Conservation (phyloP, 2,113 vertebrate species). For the Deroptyus accipitrinus region DNA sequence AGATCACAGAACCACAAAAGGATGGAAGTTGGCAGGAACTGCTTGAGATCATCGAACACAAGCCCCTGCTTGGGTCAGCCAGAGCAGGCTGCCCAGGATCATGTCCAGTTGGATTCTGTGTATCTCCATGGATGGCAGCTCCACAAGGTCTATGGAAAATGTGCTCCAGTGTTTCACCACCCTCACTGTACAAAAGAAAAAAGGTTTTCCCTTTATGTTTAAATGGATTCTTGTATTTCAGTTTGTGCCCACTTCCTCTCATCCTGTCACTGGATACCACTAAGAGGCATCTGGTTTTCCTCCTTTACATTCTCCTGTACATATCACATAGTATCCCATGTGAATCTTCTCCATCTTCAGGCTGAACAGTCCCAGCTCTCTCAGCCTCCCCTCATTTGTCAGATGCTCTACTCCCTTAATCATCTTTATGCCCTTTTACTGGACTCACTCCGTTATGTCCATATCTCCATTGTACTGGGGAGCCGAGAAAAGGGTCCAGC, state of each 20-base stretch:
- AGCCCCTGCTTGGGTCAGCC: background rate
- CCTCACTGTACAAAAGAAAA: background rate
- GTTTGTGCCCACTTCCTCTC: background rate
- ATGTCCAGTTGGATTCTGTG: rapidly evolving
- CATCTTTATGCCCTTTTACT: background rate
- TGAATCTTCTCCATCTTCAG: background rate
- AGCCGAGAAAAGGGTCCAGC: background rate
- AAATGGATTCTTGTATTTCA: background rate
- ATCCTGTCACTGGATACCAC: background rate
- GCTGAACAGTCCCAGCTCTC: background rate
- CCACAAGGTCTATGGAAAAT: background rate
- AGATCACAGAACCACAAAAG: background rate
- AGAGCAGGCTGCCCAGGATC: background rate
- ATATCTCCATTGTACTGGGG: background rate
- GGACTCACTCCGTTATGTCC: background rate
- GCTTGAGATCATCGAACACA: background rate
- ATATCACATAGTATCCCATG: background rate
- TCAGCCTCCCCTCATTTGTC: background rate
- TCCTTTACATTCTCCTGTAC: background rate
- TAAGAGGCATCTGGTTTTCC: background rate
- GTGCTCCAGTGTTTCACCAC: background rate
- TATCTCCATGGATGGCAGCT: background rate
- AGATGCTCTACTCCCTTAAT: background rate
- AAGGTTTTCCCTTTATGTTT: background rate
- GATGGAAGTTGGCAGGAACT: background rate